phyloP scores from a whole-genome alignment of 2,113 vertebrate genomes.

The Zootoca vivipara region DNA sequence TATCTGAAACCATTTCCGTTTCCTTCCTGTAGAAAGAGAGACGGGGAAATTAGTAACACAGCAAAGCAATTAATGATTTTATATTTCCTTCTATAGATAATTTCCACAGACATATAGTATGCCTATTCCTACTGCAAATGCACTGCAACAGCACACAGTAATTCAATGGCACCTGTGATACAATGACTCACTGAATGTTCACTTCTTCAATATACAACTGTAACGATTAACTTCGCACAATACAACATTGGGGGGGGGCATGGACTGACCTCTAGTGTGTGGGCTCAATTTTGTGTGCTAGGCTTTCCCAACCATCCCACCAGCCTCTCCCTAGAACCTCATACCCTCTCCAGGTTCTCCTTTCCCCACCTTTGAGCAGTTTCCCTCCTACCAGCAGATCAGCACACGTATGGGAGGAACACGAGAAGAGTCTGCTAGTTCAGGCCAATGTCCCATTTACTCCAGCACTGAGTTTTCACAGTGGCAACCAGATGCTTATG shows the following conservation, averaged over 20 bases:
- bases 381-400: no score
- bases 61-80: not conserved
- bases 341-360: no score
- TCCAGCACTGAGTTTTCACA: no score
- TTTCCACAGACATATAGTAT: not conserved
- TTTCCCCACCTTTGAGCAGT: no score
- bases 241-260: not conserved
- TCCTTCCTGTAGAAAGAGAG: conserved; percentile 86
- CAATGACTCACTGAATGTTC: not conserved
- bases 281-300: not conserved
- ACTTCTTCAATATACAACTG: not conserved
- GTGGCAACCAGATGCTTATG: no score
- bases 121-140: rapidly evolving
- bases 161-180: not conserved
- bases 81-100: not conserved
- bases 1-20: conserved; percentile 99
- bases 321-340: not conserved
- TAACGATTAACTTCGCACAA: not conserved
- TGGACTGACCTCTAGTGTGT: not conserved
- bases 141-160: not conserved
- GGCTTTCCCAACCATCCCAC: not conserved
- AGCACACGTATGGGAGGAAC: no score
- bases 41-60: conserved; percentile 36
- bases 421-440: no score
- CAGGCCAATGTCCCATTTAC: no score